Base-by-base conservation (phyloP, 2,888 invertebrate species). In the Sturmia bella region DNA sequence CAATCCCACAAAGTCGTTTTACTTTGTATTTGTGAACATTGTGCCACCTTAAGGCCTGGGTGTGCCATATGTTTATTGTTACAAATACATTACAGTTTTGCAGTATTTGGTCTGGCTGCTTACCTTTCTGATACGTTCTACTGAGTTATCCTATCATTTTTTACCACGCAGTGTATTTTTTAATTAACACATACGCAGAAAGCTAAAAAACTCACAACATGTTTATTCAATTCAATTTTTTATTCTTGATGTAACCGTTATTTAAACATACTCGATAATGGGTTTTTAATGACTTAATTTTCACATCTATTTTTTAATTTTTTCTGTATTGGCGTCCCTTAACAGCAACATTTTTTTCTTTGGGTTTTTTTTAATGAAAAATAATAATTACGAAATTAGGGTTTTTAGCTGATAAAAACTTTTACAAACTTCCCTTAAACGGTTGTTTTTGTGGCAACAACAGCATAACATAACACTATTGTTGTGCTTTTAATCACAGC, bases 211-310 rank as follows among this genome's bases (percentile, higher is more conserved):
- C n/a, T n/a, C n/a, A n/a, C n/a, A n/a, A n/a, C n/a, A n/a, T n/a
- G n/a, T n/a, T n/a, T n/a, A n/a, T n/a, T n/a, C n/a, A 61, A 45
- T 43, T n/a, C 15, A 12, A 41, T 37, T 54, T 68, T 64, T 50
- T 45, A 0, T n/a, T 61, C 43, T 13, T 64, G 13, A n/a, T 61
- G 68, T 39, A 72, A 56, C 15, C 68, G 37, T 61, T 81, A 74
- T 81, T 77, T 74, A 64, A 77, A 81, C 69, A 74, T 64, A 63
- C 43, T 61, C 57, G 73, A 77, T 82, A 82, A 82, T 82, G 81
- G 74, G 74, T 82, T 82, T 82, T 82, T 82, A 82, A 82, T 82
- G 77, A 82, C 81, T 81, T 81, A 61, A 21, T 82, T 66, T 78
- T 17, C 48, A 37, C 2, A 6, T n/a, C n/a, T n/a, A n/a, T 32